These are phyloP conservation scores for Speoplatyrhinus poulsoni DNA, from an alignment of 2,113 vertebrate species.

Conservation along the genomic window DNA sequence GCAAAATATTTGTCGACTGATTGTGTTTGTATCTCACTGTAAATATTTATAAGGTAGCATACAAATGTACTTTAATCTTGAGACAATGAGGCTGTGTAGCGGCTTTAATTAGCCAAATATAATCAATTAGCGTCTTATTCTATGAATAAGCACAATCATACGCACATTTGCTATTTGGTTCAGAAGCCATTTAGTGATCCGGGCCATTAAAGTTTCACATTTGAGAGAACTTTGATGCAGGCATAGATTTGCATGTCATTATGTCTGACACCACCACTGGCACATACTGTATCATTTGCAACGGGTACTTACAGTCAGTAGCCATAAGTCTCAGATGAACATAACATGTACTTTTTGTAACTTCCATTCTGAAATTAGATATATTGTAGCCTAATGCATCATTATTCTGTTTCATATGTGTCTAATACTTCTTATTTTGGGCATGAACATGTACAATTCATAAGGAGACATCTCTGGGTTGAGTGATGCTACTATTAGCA, in stretches of 20 bases:
- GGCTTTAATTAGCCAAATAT: background rate
- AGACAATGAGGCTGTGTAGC: background rate
- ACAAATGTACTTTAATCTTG: background rate
- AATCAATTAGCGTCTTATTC: background rate
- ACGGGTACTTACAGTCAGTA: conserved; percentile 17
- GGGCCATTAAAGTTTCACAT: conserved; percentile 32
- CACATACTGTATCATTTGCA: conserved; percentile 22
- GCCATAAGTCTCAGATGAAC: background rate
- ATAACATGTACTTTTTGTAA: background rate
- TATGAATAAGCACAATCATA: background rate
- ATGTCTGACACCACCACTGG: conserved; percentile 4
- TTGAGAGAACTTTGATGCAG: conserved; percentile 25
- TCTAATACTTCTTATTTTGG: too few species aligned
- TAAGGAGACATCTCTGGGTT: too few species aligned
- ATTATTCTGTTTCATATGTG: too few species aligned
- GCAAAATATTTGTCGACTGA: background rate
- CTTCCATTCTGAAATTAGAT: too few species aligned
- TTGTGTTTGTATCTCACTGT: background rate
- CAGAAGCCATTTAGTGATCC: conserved; percentile 31
- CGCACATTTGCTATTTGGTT: background rate
- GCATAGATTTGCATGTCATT: conserved; percentile 52
- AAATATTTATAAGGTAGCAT: background rate
- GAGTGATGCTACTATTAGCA: too few species aligned
- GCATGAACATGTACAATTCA: too few species aligned
- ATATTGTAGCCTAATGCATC: too few species aligned